Percentiles rank a stretch among this genome's conserved stretches.
These are phyloP conservation scores for Anguilla japonica DNA, from an alignment of 2,113 vertebrate genomes.

Conservation along the genomic window DNA sequence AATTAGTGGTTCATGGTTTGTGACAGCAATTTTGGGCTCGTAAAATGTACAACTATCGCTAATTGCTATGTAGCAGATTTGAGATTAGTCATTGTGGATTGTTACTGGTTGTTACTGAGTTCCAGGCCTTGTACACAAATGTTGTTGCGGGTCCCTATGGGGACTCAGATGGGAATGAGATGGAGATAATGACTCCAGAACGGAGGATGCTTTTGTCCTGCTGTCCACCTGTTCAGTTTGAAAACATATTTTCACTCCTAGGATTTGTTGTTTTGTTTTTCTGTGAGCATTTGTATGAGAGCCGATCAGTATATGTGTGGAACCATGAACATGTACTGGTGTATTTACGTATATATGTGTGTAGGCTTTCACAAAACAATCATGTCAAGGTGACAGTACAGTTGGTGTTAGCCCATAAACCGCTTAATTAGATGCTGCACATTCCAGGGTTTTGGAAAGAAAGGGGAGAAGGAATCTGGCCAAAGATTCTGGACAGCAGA, in stretches of 20 bases:
- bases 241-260: background rate
- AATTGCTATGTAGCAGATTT: background rate
- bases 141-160: background rate
- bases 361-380: background rate
- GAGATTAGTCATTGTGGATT: background rate
- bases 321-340: no score
- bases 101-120: background rate
- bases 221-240: constrained; percentile 8
- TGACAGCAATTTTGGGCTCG: background rate
- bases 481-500: no score
- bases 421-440: no score
- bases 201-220: background rate
- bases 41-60: background rate
- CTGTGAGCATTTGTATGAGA: no score
- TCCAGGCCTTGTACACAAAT: background rate
- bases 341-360: background rate
- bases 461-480: no score
- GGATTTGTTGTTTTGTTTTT: no score
- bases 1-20: background rate
- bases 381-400: background rate
- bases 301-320: no score
- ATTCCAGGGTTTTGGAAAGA: no score
- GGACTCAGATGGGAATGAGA: background rate
- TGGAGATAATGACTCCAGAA: background rate
- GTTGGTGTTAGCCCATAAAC: background rate